These are phyloP conservation scores for Bufotes viridis DNA, from an alignment of 2,797 vertebrate genomes.

Conservation along the genomic window DNA sequence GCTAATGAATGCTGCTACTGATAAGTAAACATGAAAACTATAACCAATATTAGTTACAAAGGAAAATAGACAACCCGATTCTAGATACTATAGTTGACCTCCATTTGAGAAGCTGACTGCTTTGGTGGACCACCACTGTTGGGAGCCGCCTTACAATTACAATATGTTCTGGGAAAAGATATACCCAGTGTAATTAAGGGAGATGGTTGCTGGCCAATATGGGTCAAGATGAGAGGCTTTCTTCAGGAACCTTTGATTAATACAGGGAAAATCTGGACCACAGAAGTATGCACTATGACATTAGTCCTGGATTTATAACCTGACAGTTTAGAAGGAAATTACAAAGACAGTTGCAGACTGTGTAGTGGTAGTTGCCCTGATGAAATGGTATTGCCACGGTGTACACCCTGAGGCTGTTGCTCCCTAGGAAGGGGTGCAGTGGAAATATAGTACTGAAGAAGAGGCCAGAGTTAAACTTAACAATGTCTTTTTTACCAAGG, in stretches of 20 bases:
- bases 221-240: background rate
- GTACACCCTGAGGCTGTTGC: too few relatives aligned
- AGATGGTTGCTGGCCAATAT: background rate
- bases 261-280: background rate
- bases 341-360: background rate
- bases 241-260: background rate
- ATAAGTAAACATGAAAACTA: background rate
- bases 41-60: background rate
- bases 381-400: too few relatives aligned
- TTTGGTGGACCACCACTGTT: background rate
- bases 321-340: background rate
- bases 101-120: background rate
- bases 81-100: background rate
- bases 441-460: too few relatives aligned
- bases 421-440: too few relatives aligned
- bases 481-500: too few relatives aligned
- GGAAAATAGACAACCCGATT: background rate
- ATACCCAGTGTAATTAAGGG: background rate
- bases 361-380: too few relatives aligned
- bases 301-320: background rate
- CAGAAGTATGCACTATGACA: background rate
- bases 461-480: too few relatives aligned
- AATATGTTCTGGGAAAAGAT: background rate
- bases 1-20: background rate
- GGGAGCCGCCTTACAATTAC: background rate